A percentile compares a stretch with the other conserved stretches of the same genome.
Evolutionary conservation across 37 sponge, comb jelly and placozoan genomes (phyloP).

Genomic region (Crambe crambe): DNA sequence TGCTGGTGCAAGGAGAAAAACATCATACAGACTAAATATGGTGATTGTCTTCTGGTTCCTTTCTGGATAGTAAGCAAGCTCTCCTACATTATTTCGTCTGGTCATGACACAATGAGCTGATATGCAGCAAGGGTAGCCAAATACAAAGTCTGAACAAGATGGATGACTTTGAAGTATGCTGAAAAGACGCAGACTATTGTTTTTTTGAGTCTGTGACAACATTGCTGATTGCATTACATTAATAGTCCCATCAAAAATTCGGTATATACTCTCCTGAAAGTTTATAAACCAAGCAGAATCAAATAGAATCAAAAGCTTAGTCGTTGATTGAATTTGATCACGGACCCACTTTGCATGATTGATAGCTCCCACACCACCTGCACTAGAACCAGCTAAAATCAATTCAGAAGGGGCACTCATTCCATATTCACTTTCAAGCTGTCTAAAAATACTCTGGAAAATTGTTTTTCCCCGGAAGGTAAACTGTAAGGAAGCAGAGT

Average conservation of each 20-base stretch:
- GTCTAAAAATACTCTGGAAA: constrained; percentile 39
- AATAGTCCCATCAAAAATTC: neutral
- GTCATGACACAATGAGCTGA: constrained; percentile 66
- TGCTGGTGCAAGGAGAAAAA: constrained; percentile 49
- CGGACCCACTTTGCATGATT: constrained; percentile 64
- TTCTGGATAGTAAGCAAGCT: constrained; percentile 41
- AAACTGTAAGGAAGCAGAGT: constrained; percentile 42
- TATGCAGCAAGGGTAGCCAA: constrained; percentile 75
- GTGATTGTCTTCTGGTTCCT: constrained; percentile 27
- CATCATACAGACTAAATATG: constrained; percentile 65
- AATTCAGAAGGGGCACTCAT: constrained; percentile 27
- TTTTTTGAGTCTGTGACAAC: neutral
- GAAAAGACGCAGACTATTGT: neutral
- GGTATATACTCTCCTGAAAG: constrained; percentile 44
- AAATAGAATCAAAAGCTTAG: constrained; percentile 5
- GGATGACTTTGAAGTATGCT: neutral
- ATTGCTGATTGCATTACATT: neutral
- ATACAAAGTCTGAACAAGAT: constrained; percentile 27
- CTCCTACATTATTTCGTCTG: neutral
- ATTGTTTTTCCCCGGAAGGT: constrained; percentile 68
- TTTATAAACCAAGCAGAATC: constrained; percentile 94
- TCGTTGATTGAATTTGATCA: neutral
- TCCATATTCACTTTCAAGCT: constrained; percentile 21
- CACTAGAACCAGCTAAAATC: constrained; percentile 60
- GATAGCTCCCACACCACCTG: constrained; percentile 84